Evolutionary conservation across 2,888 invertebrate species (phyloP).

Genomic region (Pyralis farinalis): DNA sequence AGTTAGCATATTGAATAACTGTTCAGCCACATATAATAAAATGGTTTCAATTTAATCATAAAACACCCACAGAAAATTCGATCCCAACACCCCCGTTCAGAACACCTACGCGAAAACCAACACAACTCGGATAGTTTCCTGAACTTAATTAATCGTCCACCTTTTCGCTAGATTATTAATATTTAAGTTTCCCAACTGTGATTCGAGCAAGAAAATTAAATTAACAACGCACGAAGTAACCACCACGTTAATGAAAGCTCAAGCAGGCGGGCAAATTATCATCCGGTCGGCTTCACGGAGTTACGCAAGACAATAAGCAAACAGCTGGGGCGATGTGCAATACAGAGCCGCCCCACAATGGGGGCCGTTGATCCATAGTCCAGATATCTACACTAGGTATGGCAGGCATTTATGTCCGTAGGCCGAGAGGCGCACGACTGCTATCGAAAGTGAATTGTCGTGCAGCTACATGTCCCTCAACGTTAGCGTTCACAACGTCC

Average conservation of each 20-base stretch:
- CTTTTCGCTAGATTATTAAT: slow-evolving; percentile 34
- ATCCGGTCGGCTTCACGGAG: slow-evolving; percentile 63
- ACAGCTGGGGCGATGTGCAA: slow-evolving; percentile 65
- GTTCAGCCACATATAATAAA: neutral
- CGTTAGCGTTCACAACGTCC: slow-evolving; percentile 31
- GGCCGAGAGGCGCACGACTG: slow-evolving; percentile 66
- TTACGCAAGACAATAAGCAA: slow-evolving; percentile 73
- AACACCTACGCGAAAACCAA: neutral
- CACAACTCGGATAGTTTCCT: neutral
- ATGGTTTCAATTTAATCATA: neutral
- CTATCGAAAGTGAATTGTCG: slow-evolving; percentile 72
- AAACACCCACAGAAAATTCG: neutral
- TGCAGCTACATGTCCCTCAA: slow-evolving; percentile 50
- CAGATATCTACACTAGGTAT: slow-evolving; percentile 62
- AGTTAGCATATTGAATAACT: too few relatives aligned
- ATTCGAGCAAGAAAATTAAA: slow-evolving; percentile 58
- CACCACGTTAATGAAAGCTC: slow-evolving; percentile 61
- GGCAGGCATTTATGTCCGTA: slow-evolving; percentile 59
- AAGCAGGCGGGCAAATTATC: slow-evolving; percentile 67
- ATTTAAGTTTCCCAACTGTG: slow-evolving; percentile 40
- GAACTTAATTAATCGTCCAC: neutral
- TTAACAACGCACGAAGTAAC: slow-evolving; percentile 71
- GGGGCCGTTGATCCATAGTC: slow-evolving; percentile 66
- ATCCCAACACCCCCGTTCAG: neutral
- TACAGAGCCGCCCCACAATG: slow-evolving; percentile 62